Percentiles rank a stretch among this genome's conserved stretches.
phyloP scores from a whole-genome alignment of 1,140 invertebrate genomes.

The Tetragonula clypearis region DNA sequence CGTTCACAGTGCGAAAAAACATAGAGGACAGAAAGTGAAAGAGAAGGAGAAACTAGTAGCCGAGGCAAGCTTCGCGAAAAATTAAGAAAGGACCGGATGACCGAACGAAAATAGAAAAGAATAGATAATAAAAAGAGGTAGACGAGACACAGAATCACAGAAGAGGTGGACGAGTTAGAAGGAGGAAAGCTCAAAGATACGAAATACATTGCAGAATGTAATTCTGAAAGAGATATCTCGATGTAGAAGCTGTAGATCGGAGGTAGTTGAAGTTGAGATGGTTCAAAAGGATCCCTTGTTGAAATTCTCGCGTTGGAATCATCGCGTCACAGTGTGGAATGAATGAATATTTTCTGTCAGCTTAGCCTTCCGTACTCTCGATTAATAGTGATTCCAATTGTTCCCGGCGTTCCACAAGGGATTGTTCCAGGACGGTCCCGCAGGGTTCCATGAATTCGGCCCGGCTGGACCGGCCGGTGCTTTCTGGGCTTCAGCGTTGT shows the following conservation, averaged over 20 bases:
- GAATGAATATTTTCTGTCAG: not conserved
- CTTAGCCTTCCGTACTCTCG: not conserved
- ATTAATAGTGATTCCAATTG: constrained; percentile 50
- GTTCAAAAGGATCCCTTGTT: not conserved
- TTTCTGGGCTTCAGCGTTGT: constrained; percentile 82
- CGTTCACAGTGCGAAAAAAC: too few species aligned
- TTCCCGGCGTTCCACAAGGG: constrained; percentile 5
- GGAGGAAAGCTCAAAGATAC: not conserved
- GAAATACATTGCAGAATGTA: not conserved
- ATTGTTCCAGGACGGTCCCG: constrained; percentile 23
- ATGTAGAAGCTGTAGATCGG: not conserved
- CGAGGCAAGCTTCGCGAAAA: not conserved
- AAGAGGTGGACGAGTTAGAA: not conserved
- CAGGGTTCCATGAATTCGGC: constrained; percentile 67
- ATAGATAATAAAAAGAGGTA: not conserved
- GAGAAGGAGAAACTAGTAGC: too few species aligned
- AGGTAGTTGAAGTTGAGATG: constrained; percentile 30
- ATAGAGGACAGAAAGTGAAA: not conserved
- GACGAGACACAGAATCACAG: not conserved
- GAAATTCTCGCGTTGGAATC: not conserved
- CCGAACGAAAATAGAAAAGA: not conserved
- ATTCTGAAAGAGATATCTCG: too few species aligned
- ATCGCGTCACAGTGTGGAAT: not conserved
- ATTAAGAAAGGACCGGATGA: not conserved
- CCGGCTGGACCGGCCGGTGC: constrained; percentile 77